A percentile compares a stretch with the other conserved stretches of the same genome.
Conservation (phyloP, 2,888 invertebrate species). For the Brachyptera putata region DNA sequence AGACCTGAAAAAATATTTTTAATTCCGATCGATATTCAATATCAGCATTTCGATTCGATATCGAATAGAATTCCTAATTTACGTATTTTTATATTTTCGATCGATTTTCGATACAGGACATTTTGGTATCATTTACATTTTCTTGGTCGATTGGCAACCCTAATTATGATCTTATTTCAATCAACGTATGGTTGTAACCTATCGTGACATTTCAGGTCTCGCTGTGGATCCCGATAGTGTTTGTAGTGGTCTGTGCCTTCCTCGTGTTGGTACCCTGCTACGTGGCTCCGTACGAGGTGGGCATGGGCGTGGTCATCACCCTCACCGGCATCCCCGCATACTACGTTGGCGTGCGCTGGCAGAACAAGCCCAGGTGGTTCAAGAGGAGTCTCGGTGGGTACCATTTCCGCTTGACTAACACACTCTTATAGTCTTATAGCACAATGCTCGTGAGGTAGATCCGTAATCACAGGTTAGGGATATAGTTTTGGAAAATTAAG, state of each 20-base stretch:
- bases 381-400: slow-evolving; percentile 57
- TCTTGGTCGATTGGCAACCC: too few relatives aligned
- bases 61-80: too few relatives aligned
- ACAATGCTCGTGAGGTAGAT: too few relatives aligned
- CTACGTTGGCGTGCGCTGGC: slow-evolving; percentile 64
- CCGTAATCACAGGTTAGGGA: too few relatives aligned
- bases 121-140: too few relatives aligned
- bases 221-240: slow-evolving; percentile 68
- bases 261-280: slow-evolving; percentile 74
- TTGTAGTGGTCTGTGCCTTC: slow-evolving; percentile 72
- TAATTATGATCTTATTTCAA: too few relatives aligned
- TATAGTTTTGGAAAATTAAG: not conserved
- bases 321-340: slow-evolving; percentile 81
- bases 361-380: slow-evolving; percentile 60
- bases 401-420: not conserved
- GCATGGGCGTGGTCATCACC: slow-evolving; percentile 73
- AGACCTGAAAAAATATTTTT: too few relatives aligned
- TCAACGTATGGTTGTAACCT: too few relatives aligned
- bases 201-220: slow-evolving; percentile 66
- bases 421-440: not conserved
- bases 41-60: too few relatives aligned
- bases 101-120: too few relatives aligned
- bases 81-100: too few relatives aligned
- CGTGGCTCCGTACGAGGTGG: slow-evolving; percentile 74
- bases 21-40: too few relatives aligned